phyloP scores from a whole-genome alignment of 2,113 vertebrate genomes.

The Strix aluco region DNA sequence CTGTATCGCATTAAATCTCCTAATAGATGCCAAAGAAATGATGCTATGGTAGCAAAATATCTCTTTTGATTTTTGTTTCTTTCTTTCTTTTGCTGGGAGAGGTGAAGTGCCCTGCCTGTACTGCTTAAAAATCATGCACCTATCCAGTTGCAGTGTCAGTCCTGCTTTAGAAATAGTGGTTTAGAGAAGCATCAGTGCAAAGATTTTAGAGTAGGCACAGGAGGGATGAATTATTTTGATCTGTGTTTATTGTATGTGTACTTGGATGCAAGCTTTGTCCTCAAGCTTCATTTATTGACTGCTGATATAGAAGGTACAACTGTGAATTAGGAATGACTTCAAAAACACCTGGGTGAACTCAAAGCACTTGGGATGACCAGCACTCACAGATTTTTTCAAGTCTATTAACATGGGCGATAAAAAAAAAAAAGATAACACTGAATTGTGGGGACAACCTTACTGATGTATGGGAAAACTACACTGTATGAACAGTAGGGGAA shows the following conservation, averaged over 20 bases:
- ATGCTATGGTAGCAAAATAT: not conserved
- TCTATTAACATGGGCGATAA: not conserved
- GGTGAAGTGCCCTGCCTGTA: not conserved
- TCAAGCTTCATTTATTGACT: not conserved
- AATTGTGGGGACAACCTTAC: not conserved
- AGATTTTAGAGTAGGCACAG: not conserved
- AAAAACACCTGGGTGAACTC: not conserved
- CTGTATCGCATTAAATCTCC: not conserved
- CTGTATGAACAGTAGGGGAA: not conserved
- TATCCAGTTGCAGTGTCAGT: not conserved
- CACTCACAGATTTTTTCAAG: not conserved
- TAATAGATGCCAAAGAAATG: not conserved
- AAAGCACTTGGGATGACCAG: not conserved
- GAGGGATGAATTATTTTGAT: not conserved
- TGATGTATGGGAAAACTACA: rapidly evolving
- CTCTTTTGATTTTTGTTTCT: not conserved
- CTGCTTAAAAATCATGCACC: not conserved
- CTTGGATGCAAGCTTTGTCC: not conserved
- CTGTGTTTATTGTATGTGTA: not conserved
- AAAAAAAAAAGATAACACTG: not conserved
- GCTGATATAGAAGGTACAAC: not conserved
- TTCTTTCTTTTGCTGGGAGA: not conserved
- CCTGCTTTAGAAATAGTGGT: not conserved
- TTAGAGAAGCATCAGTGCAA: not conserved
- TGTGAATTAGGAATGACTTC: not conserved